Percentiles rank a stretch among this genome's conserved stretches.
These are phyloP conservation scores for Myoxocephalus aenaeus DNA, from an alignment of 2,797 vertebrate genomes.

Conservation along the genomic window DNA sequence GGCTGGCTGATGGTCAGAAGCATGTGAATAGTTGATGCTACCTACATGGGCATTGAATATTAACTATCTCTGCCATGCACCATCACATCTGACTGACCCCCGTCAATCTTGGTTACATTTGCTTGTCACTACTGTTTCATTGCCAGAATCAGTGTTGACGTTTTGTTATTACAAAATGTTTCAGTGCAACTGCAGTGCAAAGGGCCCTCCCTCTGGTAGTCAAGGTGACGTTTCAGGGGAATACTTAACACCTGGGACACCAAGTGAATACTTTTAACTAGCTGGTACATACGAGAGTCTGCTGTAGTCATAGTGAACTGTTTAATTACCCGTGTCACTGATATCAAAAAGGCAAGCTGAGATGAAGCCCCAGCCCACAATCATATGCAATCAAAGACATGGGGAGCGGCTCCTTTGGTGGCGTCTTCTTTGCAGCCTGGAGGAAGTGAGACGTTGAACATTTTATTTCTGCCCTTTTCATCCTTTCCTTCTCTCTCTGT, in stretches of 20 bases:
- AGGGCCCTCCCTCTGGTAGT: background rate
- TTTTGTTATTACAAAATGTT: background rate
- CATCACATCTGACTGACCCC: background rate
- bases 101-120: background rate
- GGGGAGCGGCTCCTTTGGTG: background rate
- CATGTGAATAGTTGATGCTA: background rate
- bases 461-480: constrained; percentile 5
- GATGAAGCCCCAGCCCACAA: background rate
- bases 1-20: background rate
- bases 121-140: background rate
- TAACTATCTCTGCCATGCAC: background rate
- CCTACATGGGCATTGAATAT: background rate
- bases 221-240: background rate
- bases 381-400: background rate
- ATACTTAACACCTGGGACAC: background rate
- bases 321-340: background rate
- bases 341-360: constrained; percentile 1
- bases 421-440: constrained; percentile 11
- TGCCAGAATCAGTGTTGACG: background rate
- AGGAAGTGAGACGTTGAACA: background rate
- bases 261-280: background rate
- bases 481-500: constrained; percentile 7
- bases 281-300: background rate
- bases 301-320: background rate
- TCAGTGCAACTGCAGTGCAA: background rate